Evolutionary conservation across 2,113 vertebrate species (phyloP).

Genomic region (Notarius lentiginosus): DNA sequence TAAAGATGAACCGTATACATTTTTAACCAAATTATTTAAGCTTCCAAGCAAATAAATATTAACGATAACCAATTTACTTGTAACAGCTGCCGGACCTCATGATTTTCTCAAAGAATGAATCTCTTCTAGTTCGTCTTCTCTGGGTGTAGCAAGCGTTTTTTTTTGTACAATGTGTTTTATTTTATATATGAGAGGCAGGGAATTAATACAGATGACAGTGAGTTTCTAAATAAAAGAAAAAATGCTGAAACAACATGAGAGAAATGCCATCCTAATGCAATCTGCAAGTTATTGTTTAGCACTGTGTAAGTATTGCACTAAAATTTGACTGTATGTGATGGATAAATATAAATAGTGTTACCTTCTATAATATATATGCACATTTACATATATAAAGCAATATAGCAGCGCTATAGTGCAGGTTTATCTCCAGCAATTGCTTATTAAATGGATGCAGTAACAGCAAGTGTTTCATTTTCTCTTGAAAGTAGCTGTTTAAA

Average conservation of each 20-base stretch:
- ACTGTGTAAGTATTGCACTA: neutral
- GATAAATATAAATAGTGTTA: neutral
- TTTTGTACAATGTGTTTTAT: no score
- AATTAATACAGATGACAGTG: constrained; percentile 23
- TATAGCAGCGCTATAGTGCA: neutral
- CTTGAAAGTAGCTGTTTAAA: constrained; percentile 35
- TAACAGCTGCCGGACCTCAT: neutral
- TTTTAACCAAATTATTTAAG: neutral
- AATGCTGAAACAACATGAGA: constrained; percentile 12
- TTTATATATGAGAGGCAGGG: neutral
- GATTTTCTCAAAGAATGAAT: neutral
- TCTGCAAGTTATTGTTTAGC: constrained; percentile 2
- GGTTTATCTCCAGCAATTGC: constrained; percentile 23
- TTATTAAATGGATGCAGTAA: constrained; percentile 18
- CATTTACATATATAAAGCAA: constrained; percentile 25
- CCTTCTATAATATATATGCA: constrained; percentile 17
- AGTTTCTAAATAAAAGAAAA: constrained; percentile 13
- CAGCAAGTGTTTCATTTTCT: constrained; percentile 9
- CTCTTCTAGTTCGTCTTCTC: neutral
- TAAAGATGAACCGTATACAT: neutral
- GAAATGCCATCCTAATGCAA: neutral
- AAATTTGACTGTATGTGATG: constrained; percentile 11
- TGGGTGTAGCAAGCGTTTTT: neutral
- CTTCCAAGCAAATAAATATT: neutral
- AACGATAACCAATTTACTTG: neutral